Conservation (phyloP, 2,888 invertebrate species). For the Reticulitermes lucifugus region DNA sequence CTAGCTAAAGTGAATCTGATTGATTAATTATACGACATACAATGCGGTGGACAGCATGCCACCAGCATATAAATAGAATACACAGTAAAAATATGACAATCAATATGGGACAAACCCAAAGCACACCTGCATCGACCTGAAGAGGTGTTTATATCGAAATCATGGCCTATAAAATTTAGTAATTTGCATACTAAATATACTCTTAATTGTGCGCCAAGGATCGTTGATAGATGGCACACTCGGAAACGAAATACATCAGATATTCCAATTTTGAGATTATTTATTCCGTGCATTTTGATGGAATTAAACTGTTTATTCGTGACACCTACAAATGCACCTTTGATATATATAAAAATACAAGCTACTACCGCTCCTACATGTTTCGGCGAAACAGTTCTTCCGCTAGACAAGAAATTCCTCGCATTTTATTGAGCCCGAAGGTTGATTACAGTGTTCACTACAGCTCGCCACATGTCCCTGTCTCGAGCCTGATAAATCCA, state of each 20-base stretch:
- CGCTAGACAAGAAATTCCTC: too few relatives aligned
- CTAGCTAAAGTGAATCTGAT: neutral
- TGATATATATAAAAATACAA: too few relatives aligned
- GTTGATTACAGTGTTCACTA: too few relatives aligned
- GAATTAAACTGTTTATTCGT: too few relatives aligned
- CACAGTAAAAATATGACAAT: neutral
- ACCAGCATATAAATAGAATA: neutral
- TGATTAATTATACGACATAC: conserved; percentile 1
- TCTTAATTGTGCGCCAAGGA: neutral
- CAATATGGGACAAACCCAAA: neutral
- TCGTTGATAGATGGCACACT: neutral
- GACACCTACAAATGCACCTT: too few relatives aligned
- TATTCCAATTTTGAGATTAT: too few relatives aligned
- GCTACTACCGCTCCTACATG: too few relatives aligned
- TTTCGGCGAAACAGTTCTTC: too few relatives aligned
- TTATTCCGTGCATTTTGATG: too few relatives aligned
- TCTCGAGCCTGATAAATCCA: too few relatives aligned
- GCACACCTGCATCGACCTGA: neutral
- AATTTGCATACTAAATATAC: neutral
- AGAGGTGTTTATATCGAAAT: neutral
- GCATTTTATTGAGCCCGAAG: too few relatives aligned
- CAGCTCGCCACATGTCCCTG: too few relatives aligned
- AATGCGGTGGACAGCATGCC: neutral
- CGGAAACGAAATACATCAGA: neutral
- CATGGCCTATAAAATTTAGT: neutral